These are phyloP conservation scores for Phainopepla nitens DNA, from an alignment of 2,113 vertebrate genomes.

Conservation along the genomic window DNA sequence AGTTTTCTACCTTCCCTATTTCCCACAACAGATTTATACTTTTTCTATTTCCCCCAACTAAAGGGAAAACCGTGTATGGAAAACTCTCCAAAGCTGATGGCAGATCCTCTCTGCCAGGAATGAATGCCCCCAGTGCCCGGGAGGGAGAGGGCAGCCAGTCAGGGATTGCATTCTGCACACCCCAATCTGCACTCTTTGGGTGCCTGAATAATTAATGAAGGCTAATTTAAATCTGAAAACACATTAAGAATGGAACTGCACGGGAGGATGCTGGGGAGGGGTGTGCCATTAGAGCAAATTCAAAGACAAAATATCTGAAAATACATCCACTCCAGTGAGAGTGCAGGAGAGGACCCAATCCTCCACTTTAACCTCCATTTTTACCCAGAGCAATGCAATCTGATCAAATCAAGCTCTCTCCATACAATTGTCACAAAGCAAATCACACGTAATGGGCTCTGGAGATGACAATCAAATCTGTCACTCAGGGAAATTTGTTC, in stretches of 20 bases:
- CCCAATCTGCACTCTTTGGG: neutral
- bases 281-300: neutral
- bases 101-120: neutral
- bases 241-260: neutral
- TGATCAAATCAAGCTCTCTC: neutral
- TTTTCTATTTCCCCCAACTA: too few relatives aligned
- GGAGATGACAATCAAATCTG: slow-evolving; percentile 25
- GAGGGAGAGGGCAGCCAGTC: neutral
- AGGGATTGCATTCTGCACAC: neutral
- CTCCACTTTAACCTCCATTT: neutral
- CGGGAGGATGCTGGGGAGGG: neutral
- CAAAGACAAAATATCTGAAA: slow-evolving; percentile 29
- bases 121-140: neutral
- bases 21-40: too few relatives aligned
- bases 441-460: neutral
- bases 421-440: neutral
- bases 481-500: neutral
- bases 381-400: neutral
- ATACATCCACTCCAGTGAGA: neutral
- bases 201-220: neutral
- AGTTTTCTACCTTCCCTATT: too few relatives aligned
- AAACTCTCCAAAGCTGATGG: neutral
- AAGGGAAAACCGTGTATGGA: neutral
- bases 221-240: slow-evolving; percentile 27
- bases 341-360: neutral